These are phyloP conservation scores for Dipodomys merriami DNA, from an alignment of 2,113 vertebrate species.

Conservation along the genomic window DNA sequence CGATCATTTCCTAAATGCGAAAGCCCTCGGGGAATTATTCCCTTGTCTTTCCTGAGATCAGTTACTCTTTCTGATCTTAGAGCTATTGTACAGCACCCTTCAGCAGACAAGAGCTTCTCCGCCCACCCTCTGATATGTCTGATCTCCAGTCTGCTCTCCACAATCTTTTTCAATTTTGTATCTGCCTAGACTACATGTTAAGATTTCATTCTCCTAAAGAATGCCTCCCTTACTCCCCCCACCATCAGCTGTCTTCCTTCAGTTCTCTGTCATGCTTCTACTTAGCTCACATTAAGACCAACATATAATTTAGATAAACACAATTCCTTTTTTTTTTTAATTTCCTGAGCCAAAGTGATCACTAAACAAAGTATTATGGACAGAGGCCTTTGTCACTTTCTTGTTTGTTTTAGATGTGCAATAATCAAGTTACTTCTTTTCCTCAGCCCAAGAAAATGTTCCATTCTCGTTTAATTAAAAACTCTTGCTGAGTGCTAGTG, in stretches of 20 bases:
- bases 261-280: not conserved
- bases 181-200: not conserved
- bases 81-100: not conserved
- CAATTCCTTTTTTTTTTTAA: not conserved
- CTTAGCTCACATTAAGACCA: not conserved
- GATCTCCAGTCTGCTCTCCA: not conserved
- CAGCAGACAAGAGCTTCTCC: not conserved
- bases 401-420: not conserved
- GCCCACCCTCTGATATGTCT: not conserved
- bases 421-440: conserved; percentile 10
- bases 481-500: too few relatives aligned
- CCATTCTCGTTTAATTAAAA: not conserved
- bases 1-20: not conserved
- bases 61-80: not conserved
- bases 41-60: not conserved
- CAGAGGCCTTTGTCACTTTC: not conserved
- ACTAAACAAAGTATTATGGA: not conserved
- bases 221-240: not conserved
- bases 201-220: conserved; percentile 2
- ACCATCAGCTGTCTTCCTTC: not conserved
- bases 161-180: not conserved
- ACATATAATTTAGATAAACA: conserved; percentile 1
- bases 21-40: not conserved
- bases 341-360: conserved; percentile 17
- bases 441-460: not conserved